A percentile compares a stretch with the other conserved stretches of the same genome.
Conservation (phyloP, 2,797 vertebrate species). For the Coreius guichenoti region DNA sequence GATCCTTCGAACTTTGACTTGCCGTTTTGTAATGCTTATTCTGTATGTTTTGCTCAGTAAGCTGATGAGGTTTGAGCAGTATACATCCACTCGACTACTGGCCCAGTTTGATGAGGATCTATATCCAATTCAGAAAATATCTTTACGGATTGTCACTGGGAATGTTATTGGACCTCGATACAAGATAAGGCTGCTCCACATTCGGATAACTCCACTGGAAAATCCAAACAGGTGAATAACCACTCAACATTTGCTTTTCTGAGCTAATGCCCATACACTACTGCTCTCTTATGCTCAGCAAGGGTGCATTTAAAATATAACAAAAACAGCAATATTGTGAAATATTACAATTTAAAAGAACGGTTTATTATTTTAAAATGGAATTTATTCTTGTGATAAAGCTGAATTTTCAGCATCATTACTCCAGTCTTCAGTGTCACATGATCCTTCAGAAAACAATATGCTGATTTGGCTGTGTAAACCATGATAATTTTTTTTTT, state of each 20-base stretch:
- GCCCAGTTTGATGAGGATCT: constrained; percentile 82
- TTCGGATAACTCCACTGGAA: constrained; percentile 76
- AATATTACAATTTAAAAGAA: not conserved
- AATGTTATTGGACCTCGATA: constrained; percentile 82
- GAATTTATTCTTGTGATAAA: not conserved
- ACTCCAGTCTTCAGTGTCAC: not conserved
- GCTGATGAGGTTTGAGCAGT: constrained; percentile 77
- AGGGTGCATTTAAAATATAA: not conserved
- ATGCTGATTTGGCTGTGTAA: not conserved
- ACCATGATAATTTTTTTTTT: not conserved
- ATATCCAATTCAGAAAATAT: constrained; percentile 79
- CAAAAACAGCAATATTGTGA: not conserved
- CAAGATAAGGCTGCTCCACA: constrained; percentile 77
- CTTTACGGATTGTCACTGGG: constrained; percentile 76
- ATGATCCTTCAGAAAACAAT: not conserved
- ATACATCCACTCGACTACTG: constrained; percentile 79
- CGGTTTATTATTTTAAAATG: not conserved
- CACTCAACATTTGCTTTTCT: not conserved
- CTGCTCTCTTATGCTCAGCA: not conserved
- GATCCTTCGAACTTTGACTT: not conserved
- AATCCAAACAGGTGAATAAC: constrained; percentile 71
- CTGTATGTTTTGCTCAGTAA: constrained; percentile 66
- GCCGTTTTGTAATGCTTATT: not conserved
- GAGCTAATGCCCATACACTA: not conserved
- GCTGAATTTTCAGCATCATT: not conserved